Base-by-base conservation (phyloP, 1,140 invertebrate genomes). In the Caenorhabditis tropicalis region DNA sequence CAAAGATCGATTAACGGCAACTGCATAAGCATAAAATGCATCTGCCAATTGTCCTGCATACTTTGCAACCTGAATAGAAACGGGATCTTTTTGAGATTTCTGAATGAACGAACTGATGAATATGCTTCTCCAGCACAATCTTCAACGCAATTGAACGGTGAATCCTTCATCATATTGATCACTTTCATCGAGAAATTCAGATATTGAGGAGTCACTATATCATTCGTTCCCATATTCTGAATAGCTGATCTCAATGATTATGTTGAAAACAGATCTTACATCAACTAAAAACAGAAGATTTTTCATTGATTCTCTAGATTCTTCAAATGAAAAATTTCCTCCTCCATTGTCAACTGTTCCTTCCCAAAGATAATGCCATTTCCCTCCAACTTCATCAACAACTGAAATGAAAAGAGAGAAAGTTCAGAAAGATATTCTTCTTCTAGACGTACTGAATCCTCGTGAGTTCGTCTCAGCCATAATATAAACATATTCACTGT, bases 1-100 rank as follows among this genome's bases (percentile, higher is more conserved):
- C 3, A 82, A 33, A 10, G 33, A 36, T 49, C 82, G 65, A 21
- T 82, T 82, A 0, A 82, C 0, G 2, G 82, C 82, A 12, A 82
- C 56, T 10, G 56, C 82, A 31, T 82, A 82, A 16, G 65, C 56
- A 15, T 82, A 82, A 10, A 82, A 65, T n/a, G 82, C 58, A 24
- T 82, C 82, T 4, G 82, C 82, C 15, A 82, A 31, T 29, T 82
- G 82, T 16, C 82, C 82, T 6, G 82, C 82, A 24, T 82, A 82
- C 36, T 65, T 58, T 60, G 51, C 82, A 1, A 65, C 82, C 48
- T 82, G 31, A 15, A 36, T n/a, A 1, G 6, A 53, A n/a, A n/a
- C 5, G 12, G 16, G 48, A 51, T 3, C 19, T 3, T 51, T 51
- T 51, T 51, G 10, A n/a, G 16, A 16, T 51, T 19, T 51, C 39